Percentiles rank a stretch among this genome's conserved stretches.
phyloP scores from a whole-genome alignment of 1,140 invertebrate genomes.

The Papilio dardanus region DNA sequence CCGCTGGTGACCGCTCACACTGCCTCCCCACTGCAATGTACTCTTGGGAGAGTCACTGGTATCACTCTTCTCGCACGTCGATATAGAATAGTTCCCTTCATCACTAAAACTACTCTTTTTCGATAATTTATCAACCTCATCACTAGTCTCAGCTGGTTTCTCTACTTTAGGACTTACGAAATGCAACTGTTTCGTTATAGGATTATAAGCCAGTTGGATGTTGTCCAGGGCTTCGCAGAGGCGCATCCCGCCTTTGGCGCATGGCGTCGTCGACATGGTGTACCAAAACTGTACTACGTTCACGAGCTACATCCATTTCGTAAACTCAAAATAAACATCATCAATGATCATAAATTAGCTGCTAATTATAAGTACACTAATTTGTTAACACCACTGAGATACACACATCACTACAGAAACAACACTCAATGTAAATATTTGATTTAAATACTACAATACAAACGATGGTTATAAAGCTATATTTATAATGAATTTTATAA shows the following conservation, averaged over 20 bases:
- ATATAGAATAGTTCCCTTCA: slow-evolving; percentile 79
- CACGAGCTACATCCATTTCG: slow-evolving; percentile 59
- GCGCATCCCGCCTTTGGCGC: slow-evolving; percentile 79
- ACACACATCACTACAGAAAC: slow-evolving; percentile 49
- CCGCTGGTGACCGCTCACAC: slow-evolving; percentile 77
- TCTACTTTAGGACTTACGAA: slow-evolving; percentile 78
- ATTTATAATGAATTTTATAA: slow-evolving; percentile 39
- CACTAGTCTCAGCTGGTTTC: slow-evolving; percentile 58
- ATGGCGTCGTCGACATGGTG: slow-evolving; percentile 70
- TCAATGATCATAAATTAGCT: slow-evolving; percentile 44
- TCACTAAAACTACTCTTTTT: slow-evolving; percentile 80
- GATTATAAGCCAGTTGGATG: slow-evolving; percentile 81
- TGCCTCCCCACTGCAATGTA: slow-evolving; percentile 77
- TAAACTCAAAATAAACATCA: slow-evolving; percentile 40
- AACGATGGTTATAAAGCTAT: slow-evolving; percentile 21
- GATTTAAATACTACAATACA: slow-evolving; percentile 38
- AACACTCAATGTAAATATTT: slow-evolving; percentile 52
- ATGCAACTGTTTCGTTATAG: slow-evolving; percentile 81
- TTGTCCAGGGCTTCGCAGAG: slow-evolving; percentile 80
- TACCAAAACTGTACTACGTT: slow-evolving; percentile 50
- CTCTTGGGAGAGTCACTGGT: slow-evolving; percentile 79
- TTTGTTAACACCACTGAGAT: slow-evolving; percentile 31
- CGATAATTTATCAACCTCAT: slow-evolving; percentile 72
- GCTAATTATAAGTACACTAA: slow-evolving; percentile 39
- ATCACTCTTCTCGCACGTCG: slow-evolving; percentile 80